Conservation (phyloP, 1,140 invertebrate species). For the Aphelenchoides fujianensis region DNA sequence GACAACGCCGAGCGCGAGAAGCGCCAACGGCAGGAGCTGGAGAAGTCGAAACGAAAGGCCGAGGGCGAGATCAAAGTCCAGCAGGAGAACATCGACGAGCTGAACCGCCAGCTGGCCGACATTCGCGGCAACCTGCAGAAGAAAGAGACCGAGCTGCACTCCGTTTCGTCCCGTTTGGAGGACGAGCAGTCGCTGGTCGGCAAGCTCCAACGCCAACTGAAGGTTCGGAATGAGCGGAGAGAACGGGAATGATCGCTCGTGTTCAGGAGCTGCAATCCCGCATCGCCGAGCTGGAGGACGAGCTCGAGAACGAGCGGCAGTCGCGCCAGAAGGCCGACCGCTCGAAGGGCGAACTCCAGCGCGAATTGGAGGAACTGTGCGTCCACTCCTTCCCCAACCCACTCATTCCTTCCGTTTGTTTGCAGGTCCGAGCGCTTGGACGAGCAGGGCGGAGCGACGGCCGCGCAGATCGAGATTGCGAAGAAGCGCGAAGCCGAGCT, state of each 20-base stretch:
- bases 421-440: conserved; percentile 76
- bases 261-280: conserved; percentile 82
- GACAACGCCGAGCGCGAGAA: conserved; percentile 86
- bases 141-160: conserved; percentile 59
- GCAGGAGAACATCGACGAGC: conserved; percentile 72
- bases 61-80: conserved; percentile 95
- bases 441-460: conserved; percentile 83
- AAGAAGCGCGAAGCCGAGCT: conserved; percentile 98
- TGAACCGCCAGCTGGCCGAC: conserved; percentile 61
- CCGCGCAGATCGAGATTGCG: conserved; percentile 97
- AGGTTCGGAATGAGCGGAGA: too few relatives aligned
- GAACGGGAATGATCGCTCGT: too few relatives aligned
- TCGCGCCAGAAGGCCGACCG: conserved; percentile 95
- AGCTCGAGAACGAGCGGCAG: conserved; percentile 93
- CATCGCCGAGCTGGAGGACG: conserved; percentile 94
- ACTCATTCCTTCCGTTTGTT: too few relatives aligned
- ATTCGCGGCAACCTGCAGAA: conserved; percentile 59
- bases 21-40: conserved; percentile 92
- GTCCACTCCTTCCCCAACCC: too few relatives aligned
- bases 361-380: conserved; percentile 88
- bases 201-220: conserved; percentile 95
- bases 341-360: conserved; percentile 87
- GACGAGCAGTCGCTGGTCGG: conserved; percentile 92
- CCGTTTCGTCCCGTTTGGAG: conserved; percentile 74
- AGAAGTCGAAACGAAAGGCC: too few relatives aligned